phyloP scores from a whole-genome alignment of 2,113 vertebrate species.

The Ictidomys tridecemlineatus region DNA sequence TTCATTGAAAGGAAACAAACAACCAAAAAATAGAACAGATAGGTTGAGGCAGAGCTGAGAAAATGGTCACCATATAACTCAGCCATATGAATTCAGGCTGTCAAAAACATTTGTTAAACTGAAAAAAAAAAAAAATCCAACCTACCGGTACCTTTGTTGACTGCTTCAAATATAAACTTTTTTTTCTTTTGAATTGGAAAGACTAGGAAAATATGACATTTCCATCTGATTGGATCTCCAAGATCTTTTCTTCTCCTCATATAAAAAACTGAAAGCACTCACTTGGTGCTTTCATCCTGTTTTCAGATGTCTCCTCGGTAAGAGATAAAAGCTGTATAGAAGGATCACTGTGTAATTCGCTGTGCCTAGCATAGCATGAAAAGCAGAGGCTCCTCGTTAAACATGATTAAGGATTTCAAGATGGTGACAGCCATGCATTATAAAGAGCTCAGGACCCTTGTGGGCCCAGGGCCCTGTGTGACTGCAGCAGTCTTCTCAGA shows the following conservation, averaged over 20 bases:
- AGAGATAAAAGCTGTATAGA: not conserved
- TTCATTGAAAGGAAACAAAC: not conserved
- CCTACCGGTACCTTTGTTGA: not conserved
- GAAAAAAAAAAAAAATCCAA: not conserved
- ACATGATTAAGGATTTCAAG: not conserved
- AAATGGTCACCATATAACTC: not conserved
- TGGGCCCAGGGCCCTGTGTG: too few relatives aligned
- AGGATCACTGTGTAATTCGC: not conserved
- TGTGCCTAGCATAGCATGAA: not conserved
- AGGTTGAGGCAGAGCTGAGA: not conserved
- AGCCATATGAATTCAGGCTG: not conserved
- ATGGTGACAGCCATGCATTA: not conserved
- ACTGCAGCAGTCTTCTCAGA: fast-evolving
- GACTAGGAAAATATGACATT: not conserved
- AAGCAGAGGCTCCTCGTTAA: not conserved
- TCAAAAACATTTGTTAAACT: not conserved
- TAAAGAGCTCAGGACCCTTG: not conserved
- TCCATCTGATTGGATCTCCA: not conserved
- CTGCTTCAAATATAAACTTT: not conserved
- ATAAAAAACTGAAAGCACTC: not conserved
- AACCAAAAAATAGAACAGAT: not conserved
- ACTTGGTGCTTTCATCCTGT: not conserved
- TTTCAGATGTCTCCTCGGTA: not conserved
- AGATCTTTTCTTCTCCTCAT: not conserved
- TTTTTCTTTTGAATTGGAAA: not conserved